Evolutionary conservation across 2,113 vertebrate genomes (phyloP).

Genomic region (Periophthalmodon schlosseri): DNA sequence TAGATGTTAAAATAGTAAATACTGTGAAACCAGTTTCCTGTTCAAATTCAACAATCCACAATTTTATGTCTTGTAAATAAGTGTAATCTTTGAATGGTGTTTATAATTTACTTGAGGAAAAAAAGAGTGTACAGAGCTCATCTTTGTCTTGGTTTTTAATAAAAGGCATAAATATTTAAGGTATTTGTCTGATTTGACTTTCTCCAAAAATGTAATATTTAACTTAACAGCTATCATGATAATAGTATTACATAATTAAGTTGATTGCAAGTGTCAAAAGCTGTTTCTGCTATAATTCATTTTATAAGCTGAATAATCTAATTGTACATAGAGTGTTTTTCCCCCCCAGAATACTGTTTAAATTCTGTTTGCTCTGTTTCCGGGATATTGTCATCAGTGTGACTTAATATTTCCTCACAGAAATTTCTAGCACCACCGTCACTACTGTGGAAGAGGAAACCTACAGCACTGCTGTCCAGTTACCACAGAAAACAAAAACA

Average conservation of each 20-base stretch:
- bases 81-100: conserved; percentile 43
- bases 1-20: conserved; percentile 10
- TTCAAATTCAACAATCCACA: conserved; percentile 7
- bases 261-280: not conserved
- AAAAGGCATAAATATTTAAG: conserved; percentile 46
- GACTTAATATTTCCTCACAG: conserved; percentile 85
- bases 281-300: not conserved
- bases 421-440: conserved; percentile 83
- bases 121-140: conserved; percentile 52
- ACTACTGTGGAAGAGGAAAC: conserved; percentile 84
- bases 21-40: conserved; percentile 56
- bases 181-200: conserved; percentile 2
- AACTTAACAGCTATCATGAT: no score
- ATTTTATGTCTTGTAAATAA: conserved; percentile 66
- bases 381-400: conserved; percentile 49
- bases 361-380: conserved; percentile 12
- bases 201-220: not conserved
- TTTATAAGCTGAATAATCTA: not conserved
- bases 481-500: conserved; percentile 85
- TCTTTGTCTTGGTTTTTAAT: conserved; percentile 61
- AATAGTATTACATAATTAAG: not conserved
- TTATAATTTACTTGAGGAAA: conserved; percentile 3
- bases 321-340: not conserved
- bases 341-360: conserved; percentile 8
- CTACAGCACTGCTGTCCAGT: conserved; percentile 81